Conservation (phyloP, 1,140 invertebrate genomes). For the Drosophila mayri region DNA sequence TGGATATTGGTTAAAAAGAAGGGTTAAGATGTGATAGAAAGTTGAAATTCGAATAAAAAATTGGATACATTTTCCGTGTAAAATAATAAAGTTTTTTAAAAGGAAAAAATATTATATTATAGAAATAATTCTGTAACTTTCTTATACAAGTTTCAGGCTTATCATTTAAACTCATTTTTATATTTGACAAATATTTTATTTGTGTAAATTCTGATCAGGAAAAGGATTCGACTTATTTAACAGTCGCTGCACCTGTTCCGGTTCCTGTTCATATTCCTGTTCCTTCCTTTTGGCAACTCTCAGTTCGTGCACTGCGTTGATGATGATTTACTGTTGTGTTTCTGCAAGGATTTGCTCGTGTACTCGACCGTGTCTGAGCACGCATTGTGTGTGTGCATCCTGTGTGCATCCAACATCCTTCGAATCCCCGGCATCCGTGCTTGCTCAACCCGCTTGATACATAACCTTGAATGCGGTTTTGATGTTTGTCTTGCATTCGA, state of each 20-base stretch:
- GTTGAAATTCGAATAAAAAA: neutral
- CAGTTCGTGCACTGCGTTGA: constrained; percentile 59
- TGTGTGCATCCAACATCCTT: constrained; percentile 25
- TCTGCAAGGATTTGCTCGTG: constrained; percentile 78
- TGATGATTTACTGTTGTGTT: constrained; percentile 84
- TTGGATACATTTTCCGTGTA: neutral
- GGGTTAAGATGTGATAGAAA: neutral
- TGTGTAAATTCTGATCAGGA: neutral
- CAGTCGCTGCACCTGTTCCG: constrained; percentile 24
- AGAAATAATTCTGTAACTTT: too few relatives aligned
- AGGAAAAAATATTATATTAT: too few relatives aligned
- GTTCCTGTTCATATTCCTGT: neutral
- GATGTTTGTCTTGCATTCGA: constrained; percentile 77
- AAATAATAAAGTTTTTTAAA: too few relatives aligned
- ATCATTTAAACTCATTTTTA: neutral
- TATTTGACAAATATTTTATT: neutral
- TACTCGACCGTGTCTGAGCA: constrained; percentile 73
- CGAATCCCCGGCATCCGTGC: constrained; percentile 46
- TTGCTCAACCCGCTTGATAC: constrained; percentile 69
- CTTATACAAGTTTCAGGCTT: neutral
- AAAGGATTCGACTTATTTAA: constrained; percentile 21
- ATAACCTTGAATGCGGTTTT: constrained; percentile 84
- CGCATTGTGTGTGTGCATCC: constrained; percentile 47
- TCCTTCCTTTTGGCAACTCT: constrained; percentile 33
- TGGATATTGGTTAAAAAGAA: neutral